Conservation (phyloP, 2,888 invertebrate species). For the Petrophora chlorosata region DNA sequence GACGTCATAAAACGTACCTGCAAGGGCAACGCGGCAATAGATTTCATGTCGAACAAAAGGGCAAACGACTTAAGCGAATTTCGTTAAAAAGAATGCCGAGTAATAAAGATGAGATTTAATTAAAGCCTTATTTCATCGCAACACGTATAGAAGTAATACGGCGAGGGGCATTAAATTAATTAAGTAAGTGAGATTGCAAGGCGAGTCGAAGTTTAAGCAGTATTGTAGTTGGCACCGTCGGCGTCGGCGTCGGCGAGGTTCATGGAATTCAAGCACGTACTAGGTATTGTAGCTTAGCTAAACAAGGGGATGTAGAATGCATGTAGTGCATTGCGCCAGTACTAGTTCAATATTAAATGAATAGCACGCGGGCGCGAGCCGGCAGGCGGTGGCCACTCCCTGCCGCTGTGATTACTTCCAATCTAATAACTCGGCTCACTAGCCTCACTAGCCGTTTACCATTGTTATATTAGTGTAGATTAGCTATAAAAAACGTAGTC, state of each 20-base stretch:
- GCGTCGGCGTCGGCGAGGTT: constrained; percentile 2
- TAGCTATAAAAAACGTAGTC: no score
- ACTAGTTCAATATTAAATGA: constrained; percentile 11
- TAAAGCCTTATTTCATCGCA: constrained; percentile 30
- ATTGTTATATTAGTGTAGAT: no score
- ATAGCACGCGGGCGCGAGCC: constrained; percentile 8
- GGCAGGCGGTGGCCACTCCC: not conserved
- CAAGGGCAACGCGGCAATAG: constrained; percentile 35
- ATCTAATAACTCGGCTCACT: constrained; percentile 10
- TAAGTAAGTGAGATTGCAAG: constrained; percentile 32
- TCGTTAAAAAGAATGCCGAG: constrained; percentile 34
- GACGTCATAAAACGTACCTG: constrained; percentile 42
- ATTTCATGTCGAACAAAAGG: constrained; percentile 33
- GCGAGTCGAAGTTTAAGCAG: constrained; percentile 33
- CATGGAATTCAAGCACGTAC: constrained; percentile 11
- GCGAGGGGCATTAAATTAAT: constrained; percentile 30
- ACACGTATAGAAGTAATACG: constrained; percentile 28
- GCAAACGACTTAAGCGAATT: constrained; percentile 37
- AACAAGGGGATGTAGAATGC: constrained; percentile 11
- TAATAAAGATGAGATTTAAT: constrained; percentile 36
- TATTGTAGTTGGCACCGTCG: constrained; percentile 43
- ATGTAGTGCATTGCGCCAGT: constrained; percentile 7
- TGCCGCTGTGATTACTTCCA: constrained; percentile 4
- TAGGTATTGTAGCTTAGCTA: constrained; percentile 14
- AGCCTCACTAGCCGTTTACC: not conserved